Evolutionary conservation across 23 tunicate genomes (phyloP), one percentile per base, ranked within the genome.

Genomic region (Ascidia mentula): DNA sequence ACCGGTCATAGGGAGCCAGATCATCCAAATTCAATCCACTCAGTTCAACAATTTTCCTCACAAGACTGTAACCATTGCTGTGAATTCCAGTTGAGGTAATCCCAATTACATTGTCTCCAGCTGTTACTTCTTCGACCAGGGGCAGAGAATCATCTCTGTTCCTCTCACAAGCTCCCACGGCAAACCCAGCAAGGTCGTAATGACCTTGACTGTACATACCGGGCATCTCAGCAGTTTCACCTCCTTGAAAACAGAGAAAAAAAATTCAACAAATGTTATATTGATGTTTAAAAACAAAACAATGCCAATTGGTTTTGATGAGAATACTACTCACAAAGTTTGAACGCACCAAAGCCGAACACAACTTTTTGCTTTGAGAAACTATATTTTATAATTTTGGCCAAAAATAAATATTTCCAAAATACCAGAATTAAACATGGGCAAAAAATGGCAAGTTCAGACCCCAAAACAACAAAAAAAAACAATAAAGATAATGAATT

Each of bases 221-320:
- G 1, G 97, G 97, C 97, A 91, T 91, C 69, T 91, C 97, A 4
- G 97, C 97, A 0, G 97, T 91, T 77, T 91, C 97, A n/a, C 97
- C 97, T 65, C 92, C 92, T 87, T 2, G 1, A 17, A 65, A 39
- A 6, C 1, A 39, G 37, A n/a, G n/a, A n/a, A n/a, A n/a, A n/a
- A n/a, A n/a, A n/a, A n/a, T n/a, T n/a, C n/a, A n/a, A n/a, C n/a
- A n/a, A n/a, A n/a, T n/a, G n/a, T n/a, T n/a, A n/a, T n/a, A n/a
- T n/a, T n/a, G n/a, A n/a, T n/a, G n/a, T n/a, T n/a, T n/a, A n/a
- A n/a, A n/a, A n/a, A n/a, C n/a, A n/a, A n/a, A n/a, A n/a, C n/a
- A n/a, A n/a, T n/a, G n/a, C n/a, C n/a, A n/a, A n/a, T n/a, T n/a
- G n/a, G n/a, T n/a, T n/a, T n/a, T n/a, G n/a, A n/a, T n/a, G n/a